Conservation (phyloP, 1,140 invertebrate genomes). For the Bombus difficillimus region DNA sequence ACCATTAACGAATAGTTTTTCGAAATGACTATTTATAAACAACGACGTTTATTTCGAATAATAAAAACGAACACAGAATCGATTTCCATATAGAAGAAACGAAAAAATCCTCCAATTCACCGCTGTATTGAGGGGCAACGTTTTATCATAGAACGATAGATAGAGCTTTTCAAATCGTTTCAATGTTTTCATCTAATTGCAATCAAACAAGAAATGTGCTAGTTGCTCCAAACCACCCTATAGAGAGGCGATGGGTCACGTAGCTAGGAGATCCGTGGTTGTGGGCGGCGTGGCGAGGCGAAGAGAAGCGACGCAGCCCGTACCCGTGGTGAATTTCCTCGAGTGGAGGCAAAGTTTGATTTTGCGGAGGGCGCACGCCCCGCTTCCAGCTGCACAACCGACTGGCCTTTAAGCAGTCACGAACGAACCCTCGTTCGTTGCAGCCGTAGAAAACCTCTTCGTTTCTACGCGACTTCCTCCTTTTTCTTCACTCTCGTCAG, state of each 20-base stretch:
- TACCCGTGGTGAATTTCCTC: slow-evolving; percentile 42
- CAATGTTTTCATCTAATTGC: not conserved
- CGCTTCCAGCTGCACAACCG: slow-evolving; percentile 66
- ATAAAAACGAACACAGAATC: not conserved
- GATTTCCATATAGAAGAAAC: not conserved
- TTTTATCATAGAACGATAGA: not conserved
- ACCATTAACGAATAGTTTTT: not conserved
- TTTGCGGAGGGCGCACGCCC: slow-evolving; percentile 64
- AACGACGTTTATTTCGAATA: not conserved
- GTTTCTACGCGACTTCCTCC: not conserved
- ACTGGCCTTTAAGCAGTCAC: slow-evolving; percentile 64
- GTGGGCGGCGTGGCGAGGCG: not conserved
- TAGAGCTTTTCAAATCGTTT: not conserved
- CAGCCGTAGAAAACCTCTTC: slow-evolving; percentile 9
- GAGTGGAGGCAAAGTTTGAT: slow-evolving; percentile 64
- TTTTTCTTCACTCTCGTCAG: not conserved
- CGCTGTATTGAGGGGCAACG: not conserved
- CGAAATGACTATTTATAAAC: not conserved
- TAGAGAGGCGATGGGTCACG: not conserved
- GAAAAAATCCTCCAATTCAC: too few relatives aligned
- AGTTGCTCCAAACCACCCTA: not conserved
- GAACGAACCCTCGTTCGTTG: slow-evolving; percentile 56
- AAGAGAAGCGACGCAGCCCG: slow-evolving; percentile 11
- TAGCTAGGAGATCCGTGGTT: not conserved
- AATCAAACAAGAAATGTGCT: not conserved